Base-by-base conservation (phyloP, 2,113 vertebrate genomes). In the Otocyon megalotis region DNA sequence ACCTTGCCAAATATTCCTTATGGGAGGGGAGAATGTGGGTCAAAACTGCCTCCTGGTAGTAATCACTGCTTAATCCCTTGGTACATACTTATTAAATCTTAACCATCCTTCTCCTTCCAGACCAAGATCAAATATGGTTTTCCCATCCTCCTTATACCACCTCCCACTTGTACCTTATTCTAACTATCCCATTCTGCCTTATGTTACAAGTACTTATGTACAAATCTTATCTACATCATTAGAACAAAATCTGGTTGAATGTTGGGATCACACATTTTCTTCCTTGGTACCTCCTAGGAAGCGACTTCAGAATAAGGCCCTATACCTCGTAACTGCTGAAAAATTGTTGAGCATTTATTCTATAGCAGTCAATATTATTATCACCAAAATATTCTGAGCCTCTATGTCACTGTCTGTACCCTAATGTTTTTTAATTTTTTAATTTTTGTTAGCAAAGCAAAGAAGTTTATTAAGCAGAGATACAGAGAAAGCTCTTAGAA, bases 11-110 rank as follows among this genome's bases (percentile, higher is more conserved):
- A 48, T 69, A 28, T 90, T 32, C 32, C 13, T n/a, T 37, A 19
- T 13, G 7, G 30, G 0, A 19, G 10, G 16, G 35, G 0, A 10
- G 28, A 30, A 17, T 17, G 24, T 0, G 43, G 28, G 8, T 32
- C 22, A 63, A 69, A 71, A 43, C 28, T 19, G 56, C 19, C 0
- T 26, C 22, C 16, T 10, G 50, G 30, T 71, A 22, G 48, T 53
- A 50, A 88, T 76, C 48, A 76, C 14, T 65, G 13, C 63, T 79
- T 62, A 74, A 80, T 60, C 6, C 4, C 8, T 56, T 69, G 30
- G 50, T 20, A 26, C 1, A 58, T 56, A 56, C 17, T 81, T 76
- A 58, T 62, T 11, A 87, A 93, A 90, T 60, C 80, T 58, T 90
- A 95, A 67, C 3, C 3, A 69, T n/a, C 14, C 14, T 54, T 32